These are phyloP conservation scores for Drosophila oshimai DNA, from an alignment of 1,140 invertebrate genomes.

Conservation along the genomic window DNA sequence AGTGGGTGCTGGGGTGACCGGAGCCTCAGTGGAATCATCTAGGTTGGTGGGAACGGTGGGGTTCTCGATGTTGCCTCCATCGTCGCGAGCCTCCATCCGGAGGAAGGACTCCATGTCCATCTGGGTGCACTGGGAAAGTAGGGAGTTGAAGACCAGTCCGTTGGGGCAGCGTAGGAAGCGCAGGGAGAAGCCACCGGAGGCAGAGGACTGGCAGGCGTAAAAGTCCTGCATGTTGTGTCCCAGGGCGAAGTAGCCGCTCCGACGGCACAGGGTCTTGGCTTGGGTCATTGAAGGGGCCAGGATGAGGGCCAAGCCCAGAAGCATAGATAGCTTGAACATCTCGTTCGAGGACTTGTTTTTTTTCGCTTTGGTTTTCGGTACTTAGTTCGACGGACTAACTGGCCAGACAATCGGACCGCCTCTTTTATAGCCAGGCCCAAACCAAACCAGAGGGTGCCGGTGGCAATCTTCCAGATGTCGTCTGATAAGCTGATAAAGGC, in stretches of 20 bases:
- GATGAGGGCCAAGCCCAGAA: slow-evolving; percentile 13
- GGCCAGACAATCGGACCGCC: slow-evolving; percentile 23
- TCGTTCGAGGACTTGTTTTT: not conserved
- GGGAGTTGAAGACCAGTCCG: slow-evolving; percentile 29
- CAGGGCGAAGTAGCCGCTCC: slow-evolving; percentile 32
- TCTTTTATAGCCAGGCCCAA: slow-evolving; percentile 59
- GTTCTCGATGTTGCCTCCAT: slow-evolving; percentile 65
- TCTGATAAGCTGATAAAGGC: slow-evolving; percentile 28
- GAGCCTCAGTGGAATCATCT: not conserved
- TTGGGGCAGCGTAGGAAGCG: slow-evolving; percentile 30
- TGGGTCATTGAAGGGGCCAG: not conserved
- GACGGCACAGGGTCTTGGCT: slow-evolving; percentile 17
- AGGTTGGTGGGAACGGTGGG: slow-evolving; percentile 47
- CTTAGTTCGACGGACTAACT: slow-evolving; percentile 65
- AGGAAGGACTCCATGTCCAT: not conserved
- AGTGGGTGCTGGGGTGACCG: not conserved
- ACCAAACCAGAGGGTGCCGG: not conserved
- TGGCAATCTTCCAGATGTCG: slow-evolving; percentile 39
- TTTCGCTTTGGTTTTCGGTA: slow-evolving; percentile 22
- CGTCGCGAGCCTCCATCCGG: slow-evolving; percentile 5
- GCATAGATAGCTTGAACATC: slow-evolving; percentile 16
- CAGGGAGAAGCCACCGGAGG: slow-evolving; percentile 31
- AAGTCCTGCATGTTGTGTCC: slow-evolving; percentile 40
- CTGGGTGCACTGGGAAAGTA: slow-evolving; percentile 18
- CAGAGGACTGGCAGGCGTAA: slow-evolving; percentile 29